A percentile compares a stretch with the other conserved stretches of the same genome.
These are phyloP conservation scores for Carterocephalus palaemon DNA, from an alignment of 2,888 invertebrate genomes.

Conservation along the genomic window DNA sequence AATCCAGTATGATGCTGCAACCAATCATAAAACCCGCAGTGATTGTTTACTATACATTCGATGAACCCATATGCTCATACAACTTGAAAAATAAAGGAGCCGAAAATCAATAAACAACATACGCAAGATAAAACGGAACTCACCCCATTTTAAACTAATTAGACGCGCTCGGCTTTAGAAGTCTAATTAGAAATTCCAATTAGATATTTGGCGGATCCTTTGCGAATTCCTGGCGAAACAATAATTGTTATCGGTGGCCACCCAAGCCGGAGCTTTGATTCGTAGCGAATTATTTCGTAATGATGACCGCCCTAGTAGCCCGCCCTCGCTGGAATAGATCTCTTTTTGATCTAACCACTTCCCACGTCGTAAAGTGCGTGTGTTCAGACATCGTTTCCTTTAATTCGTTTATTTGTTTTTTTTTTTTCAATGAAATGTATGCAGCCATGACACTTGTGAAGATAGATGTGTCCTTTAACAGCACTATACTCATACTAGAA, in stretches of 20 bases:
- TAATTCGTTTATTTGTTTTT: too few relatives aligned
- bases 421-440: too few relatives aligned
- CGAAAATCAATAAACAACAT: slow-evolving; percentile 5
- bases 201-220: slow-evolving; percentile 67
- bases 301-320: slow-evolving; percentile 31
- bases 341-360: slow-evolving; percentile 75
- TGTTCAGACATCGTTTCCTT: slow-evolving; percentile 16
- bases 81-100: too few relatives aligned
- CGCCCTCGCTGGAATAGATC: slow-evolving; percentile 47
- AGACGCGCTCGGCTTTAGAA: slow-evolving; percentile 46
- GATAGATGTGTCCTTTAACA: too few relatives aligned
- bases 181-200: slow-evolving; percentile 77
- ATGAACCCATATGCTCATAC: too few relatives aligned
- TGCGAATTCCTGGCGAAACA: slow-evolving; percentile 61
- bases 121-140: slow-evolving; percentile 27
- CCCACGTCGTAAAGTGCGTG: slow-evolving; percentile 42
- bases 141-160: slow-evolving; percentile 64
- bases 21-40: too few relatives aligned
- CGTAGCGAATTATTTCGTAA: slow-evolving; percentile 56
- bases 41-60: too few relatives aligned
- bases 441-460: too few relatives aligned
- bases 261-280: slow-evolving; percentile 63
- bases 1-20: too few relatives aligned
- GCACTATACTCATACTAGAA: too few relatives aligned
- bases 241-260: slow-evolving; percentile 70